These are phyloP conservation scores for Luehdorfia chinensis DNA, from an alignment of 1,140 invertebrate genomes.

Conservation along the genomic window DNA sequence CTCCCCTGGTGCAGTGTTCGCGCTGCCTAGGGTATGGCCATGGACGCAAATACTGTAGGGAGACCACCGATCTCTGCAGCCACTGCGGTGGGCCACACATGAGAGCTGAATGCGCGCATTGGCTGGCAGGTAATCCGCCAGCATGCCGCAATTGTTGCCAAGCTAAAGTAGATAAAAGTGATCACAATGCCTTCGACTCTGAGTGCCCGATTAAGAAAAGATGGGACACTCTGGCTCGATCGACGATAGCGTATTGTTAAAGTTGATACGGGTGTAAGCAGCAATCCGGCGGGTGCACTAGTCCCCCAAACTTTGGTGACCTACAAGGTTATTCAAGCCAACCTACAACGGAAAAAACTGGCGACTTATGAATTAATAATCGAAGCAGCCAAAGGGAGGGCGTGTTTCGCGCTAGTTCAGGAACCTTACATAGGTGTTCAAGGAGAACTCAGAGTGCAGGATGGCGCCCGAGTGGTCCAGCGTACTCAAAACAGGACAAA, in stretches of 20 bases:
- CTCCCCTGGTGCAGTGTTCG: neutral
- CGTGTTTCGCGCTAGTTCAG: conserved; percentile 7
- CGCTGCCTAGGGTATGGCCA: neutral
- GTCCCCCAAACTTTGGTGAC: too few species aligned
- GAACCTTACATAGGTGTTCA: conserved; percentile 4
- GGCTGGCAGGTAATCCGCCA: too few species aligned
- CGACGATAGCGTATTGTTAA: too few species aligned
- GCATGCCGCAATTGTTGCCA: too few species aligned
- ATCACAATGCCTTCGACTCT: too few species aligned
- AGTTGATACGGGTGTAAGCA: too few species aligned
- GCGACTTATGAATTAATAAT: neutral
- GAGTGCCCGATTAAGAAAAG: neutral
- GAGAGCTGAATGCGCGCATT: too few species aligned
- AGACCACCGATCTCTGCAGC: conserved; percentile 17
- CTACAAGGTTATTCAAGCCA: neutral
- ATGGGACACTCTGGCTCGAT: too few species aligned
- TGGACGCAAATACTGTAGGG: neutral
- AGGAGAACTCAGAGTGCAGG: neutral
- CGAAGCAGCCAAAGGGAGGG: neutral
- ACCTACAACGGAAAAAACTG: neutral
- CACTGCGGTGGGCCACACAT: too few species aligned
- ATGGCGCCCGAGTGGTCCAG: neutral
- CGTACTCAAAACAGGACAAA: neutral
- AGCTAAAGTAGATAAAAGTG: too few species aligned
- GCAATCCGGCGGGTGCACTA: too few species aligned